Evolutionary conservation across 2,888 invertebrate genomes (phyloP), one percentile per base, ranked within the genome.

Genomic region (Drosophila austrosaltans): DNA sequence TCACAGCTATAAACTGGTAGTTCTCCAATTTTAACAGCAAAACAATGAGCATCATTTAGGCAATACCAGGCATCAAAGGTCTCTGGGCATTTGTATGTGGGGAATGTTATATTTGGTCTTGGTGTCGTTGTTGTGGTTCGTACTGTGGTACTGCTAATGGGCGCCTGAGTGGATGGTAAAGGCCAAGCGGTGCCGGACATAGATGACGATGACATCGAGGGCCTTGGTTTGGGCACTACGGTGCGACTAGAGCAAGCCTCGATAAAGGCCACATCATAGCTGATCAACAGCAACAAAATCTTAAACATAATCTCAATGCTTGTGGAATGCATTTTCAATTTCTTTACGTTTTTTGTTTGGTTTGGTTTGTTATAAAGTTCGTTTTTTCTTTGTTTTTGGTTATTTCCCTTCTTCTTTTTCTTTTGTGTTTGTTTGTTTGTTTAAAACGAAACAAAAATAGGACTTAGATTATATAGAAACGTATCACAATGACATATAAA

Each of bases 41-140:
- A 98, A 94, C 98, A 98, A 91, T 96, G 96, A 92, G 97, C 98
- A 92, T 97, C 97, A 94, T 98, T 98, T 86, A 98, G 95, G 94
- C 98, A 98, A 94, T 98, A 98, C 96, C 97, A 97, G 92, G 97
- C 96, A 92, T 97, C 97, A 94, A 97, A 98, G 91, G 96, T 96
- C 86, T 96, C 96, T 92, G 97, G 97, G 93, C 98, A 98, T 93
- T 96, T 95, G 94, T 96, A 97, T 92, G 96, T 97, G 93, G 97
- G 97, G 96, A 98, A 98, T 95, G 98, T 97, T 94, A 98, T 96
- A 94, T 98, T 98, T 91, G 97, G 97, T 91, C 98, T 94, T 91
- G 96, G 95, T 91, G 96, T 96, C 87, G 96, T 96, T 93, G 95
- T 95, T 94, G 91, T 83, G 58, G 91, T 89, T 94, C 95, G 80